These are phyloP conservation scores for Thecophora atra DNA, from an alignment of 2,888 invertebrate genomes.

Conservation along the genomic window DNA sequence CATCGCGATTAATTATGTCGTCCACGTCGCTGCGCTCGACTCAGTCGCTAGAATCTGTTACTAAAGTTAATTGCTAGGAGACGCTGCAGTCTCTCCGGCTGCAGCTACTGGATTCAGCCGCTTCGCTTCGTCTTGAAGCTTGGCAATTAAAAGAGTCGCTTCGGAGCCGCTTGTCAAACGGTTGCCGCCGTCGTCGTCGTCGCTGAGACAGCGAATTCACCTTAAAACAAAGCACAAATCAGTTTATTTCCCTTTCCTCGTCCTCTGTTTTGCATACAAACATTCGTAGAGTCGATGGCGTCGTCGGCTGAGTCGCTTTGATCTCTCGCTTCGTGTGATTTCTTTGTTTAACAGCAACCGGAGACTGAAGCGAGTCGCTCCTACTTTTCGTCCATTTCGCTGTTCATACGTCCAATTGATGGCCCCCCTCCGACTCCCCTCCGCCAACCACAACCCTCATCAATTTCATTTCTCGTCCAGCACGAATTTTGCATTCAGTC, in stretches of 20 bases:
- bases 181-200: background rate
- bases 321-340: constrained; percentile 54
- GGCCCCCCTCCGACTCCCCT: background rate
- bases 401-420: background rate
- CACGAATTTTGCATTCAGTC: constrained; percentile 57
- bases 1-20: constrained; percentile 62
- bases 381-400: constrained; percentile 2
- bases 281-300: constrained; percentile 23
- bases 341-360: constrained; percentile 8
- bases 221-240: constrained; percentile 36
- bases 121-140: too few species aligned
- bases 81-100: too few species aligned
- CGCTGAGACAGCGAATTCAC: background rate
- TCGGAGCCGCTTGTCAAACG: too few species aligned
- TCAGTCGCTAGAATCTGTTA: background rate
- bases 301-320: constrained; percentile 57
- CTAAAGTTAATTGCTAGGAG: background rate
- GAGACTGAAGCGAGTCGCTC: too few species aligned
- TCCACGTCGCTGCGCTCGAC: constrained; percentile 50
- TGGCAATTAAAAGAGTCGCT: too few species aligned
- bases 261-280: background rate
- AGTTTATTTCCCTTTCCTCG: constrained; percentile 18
- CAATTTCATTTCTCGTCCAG: constrained; percentile 43
- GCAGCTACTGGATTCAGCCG: too few species aligned
- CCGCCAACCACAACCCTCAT: background rate